phyloP scores from a whole-genome alignment of 1,140 invertebrate genomes.

The Halictus rubicundus region DNA sequence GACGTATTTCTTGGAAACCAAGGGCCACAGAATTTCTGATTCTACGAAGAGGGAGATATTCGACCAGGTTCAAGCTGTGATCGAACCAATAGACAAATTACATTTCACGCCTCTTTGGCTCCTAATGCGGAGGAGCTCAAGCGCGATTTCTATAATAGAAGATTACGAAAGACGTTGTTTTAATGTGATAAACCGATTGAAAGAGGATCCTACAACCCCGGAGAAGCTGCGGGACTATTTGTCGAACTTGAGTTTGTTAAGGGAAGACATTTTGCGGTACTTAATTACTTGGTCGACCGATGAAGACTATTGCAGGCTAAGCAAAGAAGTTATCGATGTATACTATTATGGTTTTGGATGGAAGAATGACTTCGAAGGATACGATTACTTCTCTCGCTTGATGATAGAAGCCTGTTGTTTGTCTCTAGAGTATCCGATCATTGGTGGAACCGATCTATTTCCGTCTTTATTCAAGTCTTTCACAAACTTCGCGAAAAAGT shows the following conservation, averaged over 20 bases:
- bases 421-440: conserved; percentile 62
- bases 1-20: conserved; percentile 25
- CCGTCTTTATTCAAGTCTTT: conserved; percentile 52
- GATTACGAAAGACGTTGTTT: conserved; percentile 71
- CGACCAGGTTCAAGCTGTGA: conserved; percentile 37
- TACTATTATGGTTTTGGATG: conserved; percentile 58
- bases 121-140: conserved; percentile 9
- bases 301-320: conserved; percentile 57
- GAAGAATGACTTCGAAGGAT: conserved; percentile 48
- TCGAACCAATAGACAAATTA: conserved; percentile 70
- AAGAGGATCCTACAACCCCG: conserved; percentile 5
- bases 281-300: conserved; percentile 62
- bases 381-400: conserved; percentile 58
- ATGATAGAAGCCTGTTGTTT: conserved; percentile 68
- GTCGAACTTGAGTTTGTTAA: conserved; percentile 40
- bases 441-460: conserved; percentile 45
- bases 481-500: neutral
- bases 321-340: conserved; percentile 34
- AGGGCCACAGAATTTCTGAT: neutral
- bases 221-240: conserved; percentile 17
- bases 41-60: conserved; percentile 10
- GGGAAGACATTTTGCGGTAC: conserved; percentile 66
- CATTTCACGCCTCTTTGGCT: conserved; percentile 44
- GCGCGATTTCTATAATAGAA: conserved; percentile 56
- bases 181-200: conserved; percentile 43